Percentiles rank a stretch among this genome's conserved stretches.
phyloP scores from a whole-genome alignment of 1,140 invertebrate genomes.

The Sipha flava region DNA sequence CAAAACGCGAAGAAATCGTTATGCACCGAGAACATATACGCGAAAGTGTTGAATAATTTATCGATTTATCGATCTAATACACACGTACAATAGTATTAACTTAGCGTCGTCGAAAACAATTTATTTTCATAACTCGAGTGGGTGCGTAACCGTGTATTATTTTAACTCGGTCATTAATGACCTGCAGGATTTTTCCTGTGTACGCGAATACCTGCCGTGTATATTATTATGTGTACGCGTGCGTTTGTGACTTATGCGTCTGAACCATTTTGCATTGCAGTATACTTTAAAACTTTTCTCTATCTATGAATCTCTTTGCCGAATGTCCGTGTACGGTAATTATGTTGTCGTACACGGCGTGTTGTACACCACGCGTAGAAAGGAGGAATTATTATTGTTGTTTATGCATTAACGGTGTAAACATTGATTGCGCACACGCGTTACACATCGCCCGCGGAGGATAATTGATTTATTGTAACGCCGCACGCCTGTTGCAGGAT shows the following conservation, averaged over 20 bases:
- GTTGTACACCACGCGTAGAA: not conserved
- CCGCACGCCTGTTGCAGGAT: not conserved
- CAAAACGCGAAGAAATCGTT: too few species aligned
- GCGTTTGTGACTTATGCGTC: too few species aligned
- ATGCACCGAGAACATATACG: not conserved
- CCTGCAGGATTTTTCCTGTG: not conserved
- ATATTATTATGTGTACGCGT: too few species aligned
- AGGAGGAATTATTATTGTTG: not conserved
- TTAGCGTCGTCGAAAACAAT: not conserved
- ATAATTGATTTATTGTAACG: not conserved
- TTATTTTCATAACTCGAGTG: not conserved
- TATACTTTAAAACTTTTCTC: too few species aligned
- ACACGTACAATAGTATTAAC: not conserved
- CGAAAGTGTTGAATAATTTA: not conserved
- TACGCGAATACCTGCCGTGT: too few species aligned
- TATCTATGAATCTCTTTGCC: not conserved
- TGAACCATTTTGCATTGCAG: too few species aligned
- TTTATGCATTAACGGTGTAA: too few species aligned
- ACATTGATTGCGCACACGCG: too few species aligned
- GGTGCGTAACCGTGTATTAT: not conserved
- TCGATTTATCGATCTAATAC: not conserved
- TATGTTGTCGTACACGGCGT: not conserved
- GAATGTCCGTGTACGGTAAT: not conserved
- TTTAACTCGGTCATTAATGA: not conserved
- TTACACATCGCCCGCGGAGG: not conserved